phyloP scores from a whole-genome alignment of 2,888 invertebrate species.

The Graphium colonna region DNA sequence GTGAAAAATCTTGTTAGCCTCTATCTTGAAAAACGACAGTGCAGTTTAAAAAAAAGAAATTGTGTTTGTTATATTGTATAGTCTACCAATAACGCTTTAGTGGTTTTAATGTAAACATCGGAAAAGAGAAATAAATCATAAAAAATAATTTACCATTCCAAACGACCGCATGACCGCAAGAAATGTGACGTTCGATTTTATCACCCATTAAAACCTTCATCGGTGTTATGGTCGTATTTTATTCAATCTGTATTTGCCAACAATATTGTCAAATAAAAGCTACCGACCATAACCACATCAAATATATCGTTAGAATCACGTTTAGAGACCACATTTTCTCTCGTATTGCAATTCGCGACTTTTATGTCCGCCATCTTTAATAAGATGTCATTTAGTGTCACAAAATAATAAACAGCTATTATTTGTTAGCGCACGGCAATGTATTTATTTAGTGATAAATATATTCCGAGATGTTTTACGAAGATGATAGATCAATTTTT shows the following conservation, averaged over 20 bases:
- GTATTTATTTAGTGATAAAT: too few species aligned
- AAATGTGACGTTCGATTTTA: not conserved
- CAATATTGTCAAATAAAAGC: not conserved
- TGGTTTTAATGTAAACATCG: not conserved
- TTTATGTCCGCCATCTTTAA: not conserved
- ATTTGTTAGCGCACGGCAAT: too few species aligned
- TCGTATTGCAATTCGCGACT: not conserved
- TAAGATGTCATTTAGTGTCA: too few species aligned
- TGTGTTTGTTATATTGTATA: not conserved
- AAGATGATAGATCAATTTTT: too few species aligned
- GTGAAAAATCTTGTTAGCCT: too few species aligned
- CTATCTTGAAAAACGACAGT: not conserved
- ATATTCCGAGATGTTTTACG: too few species aligned
- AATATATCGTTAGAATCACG: not conserved
- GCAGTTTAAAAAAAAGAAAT: not conserved
- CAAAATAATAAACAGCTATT: too few species aligned
- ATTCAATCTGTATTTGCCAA: not conserved
- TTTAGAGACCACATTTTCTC: not conserved
- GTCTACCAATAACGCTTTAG: not conserved
- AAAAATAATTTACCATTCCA: not conserved
- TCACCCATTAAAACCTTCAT: not conserved
- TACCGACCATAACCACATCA: not conserved
- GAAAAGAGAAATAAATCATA: not conserved
- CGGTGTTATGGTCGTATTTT: not conserved
- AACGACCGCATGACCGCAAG: not conserved